Conservation (phyloP, 1,140 invertebrate genomes). For the Anastrepha ludens region DNA sequence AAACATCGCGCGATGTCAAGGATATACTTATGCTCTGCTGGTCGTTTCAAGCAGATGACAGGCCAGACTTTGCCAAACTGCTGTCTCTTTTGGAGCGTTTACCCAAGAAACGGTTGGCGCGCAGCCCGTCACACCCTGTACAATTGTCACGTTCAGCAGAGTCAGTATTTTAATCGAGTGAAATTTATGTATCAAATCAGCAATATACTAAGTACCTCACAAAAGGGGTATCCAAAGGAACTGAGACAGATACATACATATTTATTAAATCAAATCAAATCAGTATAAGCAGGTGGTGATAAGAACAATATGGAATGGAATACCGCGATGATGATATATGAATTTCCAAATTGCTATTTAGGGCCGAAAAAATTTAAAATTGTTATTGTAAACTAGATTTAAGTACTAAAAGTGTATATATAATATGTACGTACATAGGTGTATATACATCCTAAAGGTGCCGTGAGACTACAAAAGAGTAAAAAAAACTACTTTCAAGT, state of each 20-base stretch:
- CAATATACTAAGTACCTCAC: not conserved
- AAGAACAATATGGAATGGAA: too few species aligned
- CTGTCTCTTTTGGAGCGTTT: conserved; percentile 91
- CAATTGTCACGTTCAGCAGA: conserved; percentile 94
- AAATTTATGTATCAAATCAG: not conserved
- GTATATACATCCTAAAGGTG: not conserved
- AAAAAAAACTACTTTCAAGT: not conserved
- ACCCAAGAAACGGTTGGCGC: conserved; percentile 93
- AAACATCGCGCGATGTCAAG: conserved; percentile 97
- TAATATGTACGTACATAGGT: not conserved
- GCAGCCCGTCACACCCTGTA: conserved; percentile 97
- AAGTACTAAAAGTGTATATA: conserved; percentile 7
- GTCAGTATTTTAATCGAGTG: conserved; percentile 84
- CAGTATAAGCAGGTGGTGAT: not conserved
- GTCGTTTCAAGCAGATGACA: conserved; percentile 87
- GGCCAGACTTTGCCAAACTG: conserved; percentile 92
- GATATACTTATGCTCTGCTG: conserved; percentile 98
- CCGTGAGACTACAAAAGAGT: not conserved
- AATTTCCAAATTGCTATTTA: not conserved
- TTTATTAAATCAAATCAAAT: not conserved
- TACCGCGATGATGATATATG: not conserved
- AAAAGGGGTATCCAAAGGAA: not conserved
- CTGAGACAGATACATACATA: not conserved
- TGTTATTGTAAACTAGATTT: conserved; percentile 35
- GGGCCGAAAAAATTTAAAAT: not conserved